Evolutionary conservation across 64 coral and sea anemone genomes (phyloP), one percentile per base, ranked within the genome.

Genomic region (Stichodactyla helianthus): DNA sequence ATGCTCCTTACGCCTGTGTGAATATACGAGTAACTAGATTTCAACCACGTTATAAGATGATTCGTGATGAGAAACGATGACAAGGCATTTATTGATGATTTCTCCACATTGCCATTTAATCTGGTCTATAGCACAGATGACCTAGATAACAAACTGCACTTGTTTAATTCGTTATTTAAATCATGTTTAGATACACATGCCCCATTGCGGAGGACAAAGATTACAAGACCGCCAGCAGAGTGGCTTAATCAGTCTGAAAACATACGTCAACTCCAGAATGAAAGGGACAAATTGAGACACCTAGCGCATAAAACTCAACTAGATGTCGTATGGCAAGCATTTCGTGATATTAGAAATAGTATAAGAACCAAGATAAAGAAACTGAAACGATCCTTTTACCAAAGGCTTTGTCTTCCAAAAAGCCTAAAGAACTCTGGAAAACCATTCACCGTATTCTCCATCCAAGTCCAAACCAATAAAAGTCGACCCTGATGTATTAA

Each of bases 1-100:
- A 89, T 83, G 92, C 87, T 19, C 80, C 86, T 53, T 92, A 92
- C 17, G 81, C 28, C 7, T 92, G 91, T 50, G 83, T 92, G 16
- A 83, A 89, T 35, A 68, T 89, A 10, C 82, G 79, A 44, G 88
- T 83, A 1, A 26, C 80, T 31, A 80, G 81, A 84, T 89, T 89
- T 83, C 79, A 82, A 82, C 88, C 80, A 71, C 51, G 79, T 67
- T 89, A 83, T 60, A 89, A 89, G 63, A 51, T 51, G 9, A 79
- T 79, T 79, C 31, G 64, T 52, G 77, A 79, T 52, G 77, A 79
- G 77, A 79, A 79, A 79, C 63, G 87, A 88, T 60, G 87, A 88
- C 58, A 16, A 81, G 57, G 79, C 77, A 35, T 88, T 88, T 15
- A 17, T 88, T 20, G 6, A 62, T 55, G 76, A 88, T 62, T 88